These are phyloP conservation scores for Halotydeus destructor DNA, from an alignment of 1,140 invertebrate genomes.

Conservation along the genomic window DNA sequence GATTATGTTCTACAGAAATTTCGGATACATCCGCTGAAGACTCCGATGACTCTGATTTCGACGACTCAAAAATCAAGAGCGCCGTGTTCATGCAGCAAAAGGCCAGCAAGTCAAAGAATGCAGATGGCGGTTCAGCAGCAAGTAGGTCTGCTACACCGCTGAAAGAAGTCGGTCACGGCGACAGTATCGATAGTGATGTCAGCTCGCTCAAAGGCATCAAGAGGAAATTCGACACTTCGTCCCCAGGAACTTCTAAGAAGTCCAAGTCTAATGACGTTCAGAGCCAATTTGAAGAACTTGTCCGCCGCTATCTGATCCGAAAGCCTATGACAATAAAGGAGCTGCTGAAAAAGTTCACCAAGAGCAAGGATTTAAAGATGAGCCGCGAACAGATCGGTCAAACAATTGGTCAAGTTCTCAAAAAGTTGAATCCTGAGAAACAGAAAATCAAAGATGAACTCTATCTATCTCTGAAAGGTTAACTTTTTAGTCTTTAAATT, in stretches of 20 bases:
- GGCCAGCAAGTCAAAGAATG: conserved; percentile 16
- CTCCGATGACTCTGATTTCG: conserved; percentile 3
- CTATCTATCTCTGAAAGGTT: conserved; percentile 57
- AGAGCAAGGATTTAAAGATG: conserved; percentile 75
- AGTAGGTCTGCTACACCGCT: not conserved
- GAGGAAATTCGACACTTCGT: conserved; percentile 1
- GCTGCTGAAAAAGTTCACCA: conserved; percentile 79
- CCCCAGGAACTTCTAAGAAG: not conserved
- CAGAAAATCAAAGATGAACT: conserved; percentile 81
- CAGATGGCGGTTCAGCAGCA: not conserved
- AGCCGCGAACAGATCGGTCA: conserved; percentile 69
- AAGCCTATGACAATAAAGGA: conserved; percentile 93
- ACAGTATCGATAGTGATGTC: not conserved
- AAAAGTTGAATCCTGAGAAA: conserved; percentile 78
- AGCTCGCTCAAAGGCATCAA: not conserved
- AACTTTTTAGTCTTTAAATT: not conserved
- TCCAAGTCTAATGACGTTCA: conserved; percentile 32
- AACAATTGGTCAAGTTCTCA: conserved; percentile 79
- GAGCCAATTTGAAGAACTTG: conserved; percentile 79
- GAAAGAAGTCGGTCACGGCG: not conserved
- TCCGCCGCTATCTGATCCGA: conserved; percentile 69
- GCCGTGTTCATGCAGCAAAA: conserved; percentile 11
- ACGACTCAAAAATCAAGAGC: conserved; percentile 7
- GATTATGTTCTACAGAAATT: conserved; percentile 1
- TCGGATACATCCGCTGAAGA: conserved; percentile 1